phyloP scores from a whole-genome alignment of 2,888 invertebrate genomes.

The Polyploca ridens region DNA sequence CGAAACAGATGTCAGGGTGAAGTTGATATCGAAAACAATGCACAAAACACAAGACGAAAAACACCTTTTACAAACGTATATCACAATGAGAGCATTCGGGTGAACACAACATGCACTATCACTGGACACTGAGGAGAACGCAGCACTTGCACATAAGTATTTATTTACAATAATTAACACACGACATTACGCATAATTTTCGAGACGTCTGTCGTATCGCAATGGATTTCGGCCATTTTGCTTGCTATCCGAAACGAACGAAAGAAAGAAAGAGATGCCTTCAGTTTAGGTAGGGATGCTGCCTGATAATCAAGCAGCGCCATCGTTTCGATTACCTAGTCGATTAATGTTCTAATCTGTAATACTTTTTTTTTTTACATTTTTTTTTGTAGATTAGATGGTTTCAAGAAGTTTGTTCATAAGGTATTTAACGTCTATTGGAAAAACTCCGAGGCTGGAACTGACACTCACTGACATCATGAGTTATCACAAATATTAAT shows the following conservation, averaged over 20 bases:
- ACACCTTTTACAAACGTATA: constrained; percentile 59
- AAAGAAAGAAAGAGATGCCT: constrained; percentile 47
- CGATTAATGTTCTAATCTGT: not conserved
- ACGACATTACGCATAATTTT: constrained; percentile 59
- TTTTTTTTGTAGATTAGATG: too few species aligned
- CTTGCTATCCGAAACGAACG: constrained; percentile 46
- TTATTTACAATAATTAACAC: constrained; percentile 69
- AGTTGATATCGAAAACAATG: constrained; percentile 74
- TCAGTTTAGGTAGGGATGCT: constrained; percentile 14
- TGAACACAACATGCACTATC: constrained; percentile 64
- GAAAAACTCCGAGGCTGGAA: too few species aligned
- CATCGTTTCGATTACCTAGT: not conserved
- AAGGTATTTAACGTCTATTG: too few species aligned
- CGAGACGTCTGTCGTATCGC: constrained; percentile 74
- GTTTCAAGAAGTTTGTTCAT: too few species aligned
- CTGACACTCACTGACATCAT: too few species aligned
- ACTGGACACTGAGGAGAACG: constrained; percentile 54
- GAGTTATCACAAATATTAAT: too few species aligned
- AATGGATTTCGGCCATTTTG: constrained; percentile 78
- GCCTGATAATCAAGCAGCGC: too few species aligned
- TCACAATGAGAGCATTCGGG: constrained; percentile 54
- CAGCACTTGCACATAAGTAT: constrained; percentile 59
- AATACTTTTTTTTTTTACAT: not conserved
- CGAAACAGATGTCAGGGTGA: constrained; percentile 69
- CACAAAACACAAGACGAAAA: constrained; percentile 71